Conservation (phyloP, 2,888 invertebrate species). For the Bimastos eiseni region DNA sequence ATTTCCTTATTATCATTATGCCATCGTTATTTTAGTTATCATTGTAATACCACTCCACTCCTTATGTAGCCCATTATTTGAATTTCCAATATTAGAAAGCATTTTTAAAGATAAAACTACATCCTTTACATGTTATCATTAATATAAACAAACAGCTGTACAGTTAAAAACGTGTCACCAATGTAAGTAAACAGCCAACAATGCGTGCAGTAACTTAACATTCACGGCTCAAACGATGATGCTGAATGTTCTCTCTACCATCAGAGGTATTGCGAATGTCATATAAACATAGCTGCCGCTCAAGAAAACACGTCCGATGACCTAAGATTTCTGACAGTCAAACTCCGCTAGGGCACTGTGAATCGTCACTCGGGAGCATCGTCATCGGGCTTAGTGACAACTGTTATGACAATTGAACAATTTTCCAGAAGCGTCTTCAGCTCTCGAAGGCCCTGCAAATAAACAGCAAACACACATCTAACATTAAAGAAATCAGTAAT, state of each 20-base stretch:
- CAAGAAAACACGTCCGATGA: not conserved
- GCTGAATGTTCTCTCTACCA: not conserved
- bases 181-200: constrained; percentile 13
- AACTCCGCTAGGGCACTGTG: not conserved
- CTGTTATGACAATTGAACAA: constrained; percentile 37
- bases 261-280: constrained; percentile 13
- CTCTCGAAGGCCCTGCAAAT: constrained; percentile 28
- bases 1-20: not conserved
- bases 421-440: constrained; percentile 36
- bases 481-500: not conserved
- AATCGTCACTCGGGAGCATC: constrained; percentile 23
- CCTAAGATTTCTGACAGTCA: constrained; percentile 14
- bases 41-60: not conserved
- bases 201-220: not conserved
- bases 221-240: not conserved
- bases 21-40: not conserved
- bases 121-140: constrained; percentile 4
- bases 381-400: constrained; percentile 31
- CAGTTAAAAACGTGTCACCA: not conserved
- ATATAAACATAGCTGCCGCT: constrained; percentile 13
- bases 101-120: not conserved
- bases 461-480: not conserved
- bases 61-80: not conserved
- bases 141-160: not conserved
- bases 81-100: not conserved